A percentile compares a stretch with the other conserved stretches of the same genome.
Evolutionary conservation across 1,140 invertebrate species (phyloP).

Genomic region (Caenorhabditis remanei): DNA sequence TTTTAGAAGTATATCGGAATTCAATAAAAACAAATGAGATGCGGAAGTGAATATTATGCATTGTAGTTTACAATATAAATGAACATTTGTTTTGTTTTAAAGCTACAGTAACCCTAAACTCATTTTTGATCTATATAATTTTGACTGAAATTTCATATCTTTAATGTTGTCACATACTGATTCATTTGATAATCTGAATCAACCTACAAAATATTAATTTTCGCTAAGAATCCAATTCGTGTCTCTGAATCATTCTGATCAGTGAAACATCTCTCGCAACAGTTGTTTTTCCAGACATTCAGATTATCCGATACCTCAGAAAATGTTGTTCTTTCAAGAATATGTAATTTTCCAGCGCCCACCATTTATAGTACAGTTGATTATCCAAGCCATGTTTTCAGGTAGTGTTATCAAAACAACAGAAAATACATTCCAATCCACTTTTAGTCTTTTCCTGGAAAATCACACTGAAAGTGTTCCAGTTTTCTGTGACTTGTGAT

Average conservation of each 20-base stretch:
- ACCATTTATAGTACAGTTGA: neutral
- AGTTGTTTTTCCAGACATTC: neutral
- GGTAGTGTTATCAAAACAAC: conserved; percentile 11
- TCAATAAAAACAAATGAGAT: neutral
- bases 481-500: conserved; percentile 42
- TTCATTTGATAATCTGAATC: no score
- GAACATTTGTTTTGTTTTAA: neutral
- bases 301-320: neutral
- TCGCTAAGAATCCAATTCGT: no score
- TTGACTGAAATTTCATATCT: no score
- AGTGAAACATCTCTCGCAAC: neutral
- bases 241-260: conserved; percentile 8
- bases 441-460: neutral
- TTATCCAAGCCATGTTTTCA: neutral
- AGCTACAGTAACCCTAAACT: no score
- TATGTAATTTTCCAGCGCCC: neutral
- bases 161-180: no score
- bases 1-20: neutral
- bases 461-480: neutral
- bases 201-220: no score
- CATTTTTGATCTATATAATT: no score
- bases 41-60: conserved; percentile 1
- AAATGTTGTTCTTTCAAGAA: neutral
- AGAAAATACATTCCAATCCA: conserved; percentile 37
- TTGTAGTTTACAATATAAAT: conserved; percentile 21